Conservation (phyloP, 2,113 vertebrate genomes). For the Perca fluviatilis region DNA sequence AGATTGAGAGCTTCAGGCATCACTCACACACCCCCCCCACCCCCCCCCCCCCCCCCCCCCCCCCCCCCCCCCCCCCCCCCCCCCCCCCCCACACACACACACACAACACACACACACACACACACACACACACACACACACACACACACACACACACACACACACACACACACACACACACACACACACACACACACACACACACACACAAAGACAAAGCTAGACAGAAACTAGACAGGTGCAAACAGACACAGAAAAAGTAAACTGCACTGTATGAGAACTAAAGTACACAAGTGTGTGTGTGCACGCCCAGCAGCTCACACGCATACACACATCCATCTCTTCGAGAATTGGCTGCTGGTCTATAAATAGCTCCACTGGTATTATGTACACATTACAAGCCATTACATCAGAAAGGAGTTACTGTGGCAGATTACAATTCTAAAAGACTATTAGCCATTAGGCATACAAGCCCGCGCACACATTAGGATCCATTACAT, state of each 20-base stretch:
- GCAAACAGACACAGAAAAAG: conserved; percentile 35
- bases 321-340: conserved; percentile 49
- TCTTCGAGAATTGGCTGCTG: conserved; percentile 45
- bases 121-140: conserved; percentile 22
- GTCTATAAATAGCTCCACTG: conserved; percentile 71
- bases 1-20: conserved; percentile 58
- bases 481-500: conserved; percentile 49
- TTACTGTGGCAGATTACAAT: conserved; percentile 55
- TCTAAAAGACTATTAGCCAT: conserved; percentile 54
- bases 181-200: conserved; percentile 23
- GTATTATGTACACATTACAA: conserved; percentile 68
- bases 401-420: conserved; percentile 75
- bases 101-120: conserved; percentile 17
- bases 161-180: neutral
- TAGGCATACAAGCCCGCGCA: conserved; percentile 31
- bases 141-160: conserved; percentile 13
- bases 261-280: conserved; percentile 44
- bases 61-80: no score
- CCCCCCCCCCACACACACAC: conserved; percentile 25
- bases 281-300: conserved; percentile 59
- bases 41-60: no score
- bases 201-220: neutral
- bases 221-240: neutral
- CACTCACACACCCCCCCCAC: no score
- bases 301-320: conserved; percentile 54